Evolutionary conservation across 2,797 vertebrate species (phyloP), one percentile per base, ranked within the genome.

Genomic region (Lates japonicus): DNA sequence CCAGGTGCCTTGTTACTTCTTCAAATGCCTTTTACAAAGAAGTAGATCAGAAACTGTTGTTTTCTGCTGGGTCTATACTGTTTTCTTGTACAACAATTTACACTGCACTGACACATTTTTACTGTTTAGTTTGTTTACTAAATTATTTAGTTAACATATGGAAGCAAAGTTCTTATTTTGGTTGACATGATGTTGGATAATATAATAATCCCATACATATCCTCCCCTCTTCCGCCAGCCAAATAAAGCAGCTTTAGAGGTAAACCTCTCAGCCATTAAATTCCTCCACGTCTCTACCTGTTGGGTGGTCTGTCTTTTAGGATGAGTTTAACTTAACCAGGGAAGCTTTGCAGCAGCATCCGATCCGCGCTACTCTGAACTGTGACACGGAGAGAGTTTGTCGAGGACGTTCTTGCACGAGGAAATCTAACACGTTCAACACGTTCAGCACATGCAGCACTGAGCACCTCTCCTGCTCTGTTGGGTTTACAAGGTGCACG

Each of bases 361-460:
- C n/a, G 25, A 29, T 20, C 59, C 46, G n/a, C 17, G 37, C 55
- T 52, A 19, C 59, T 66, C 63, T 60, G 46, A 49, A 1, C 58
- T 31, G 70, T 70, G 70, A 74, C 61, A 68, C 42, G 25, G 25
- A 62, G 37, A 75, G 33, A 61, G 51, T 51, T 62, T 58, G 62
- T 60, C 19, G 17, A 33, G 8, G 57, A 64, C 60, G 63, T 66
- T 29, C 49, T 31, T 19, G 51, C 29, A 42, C 5, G 19, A 39
- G 39, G 57, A 59, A 57, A 72, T 65, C 62, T n/a, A 35, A 68
- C 65, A 68, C 46, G 2, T 49, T 61, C 25, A 35, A 68, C 65
- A 68, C 46, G 2, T 49, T 61, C 16, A 41, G 70, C 37, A n/a
- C 52, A n/a, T 14, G 25, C 48, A 17, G 31, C 5, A 1, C 51